A percentile compares a stretch with the other conserved stretches of the same genome.
Conservation (phyloP, 2,797 vertebrate species). For the Orientallactaga sibirica region DNA sequence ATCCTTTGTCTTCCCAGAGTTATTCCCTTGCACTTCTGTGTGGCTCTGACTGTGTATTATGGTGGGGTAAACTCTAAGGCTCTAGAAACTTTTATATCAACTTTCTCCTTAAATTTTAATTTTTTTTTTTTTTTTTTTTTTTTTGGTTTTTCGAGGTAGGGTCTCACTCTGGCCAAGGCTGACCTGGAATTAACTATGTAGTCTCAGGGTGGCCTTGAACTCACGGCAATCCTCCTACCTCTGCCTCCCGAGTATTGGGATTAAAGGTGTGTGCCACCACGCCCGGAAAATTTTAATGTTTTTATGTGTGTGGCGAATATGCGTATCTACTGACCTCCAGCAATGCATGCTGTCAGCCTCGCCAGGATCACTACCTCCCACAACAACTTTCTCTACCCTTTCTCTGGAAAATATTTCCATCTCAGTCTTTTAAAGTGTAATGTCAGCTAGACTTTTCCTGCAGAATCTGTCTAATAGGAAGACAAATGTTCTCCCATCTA, state of each 20-base stretch:
- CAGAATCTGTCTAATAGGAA: neutral
- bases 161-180: no score
- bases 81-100: neutral
- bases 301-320: no score
- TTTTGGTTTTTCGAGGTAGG: no score
- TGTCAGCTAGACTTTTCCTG: conserved; percentile 1
- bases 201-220: no score
- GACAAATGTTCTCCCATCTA: neutral
- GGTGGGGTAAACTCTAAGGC: neutral
- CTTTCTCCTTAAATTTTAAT: neutral
- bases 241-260: no score
- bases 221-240: no score
- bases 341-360: fast-evolving
- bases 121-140: no score
- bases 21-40: neutral
- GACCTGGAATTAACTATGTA: no score
- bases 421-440: neutral
- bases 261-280: no score
- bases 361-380: neutral
- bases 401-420: conserved; percentile 23
- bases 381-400: neutral
- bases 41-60: fast-evolving
- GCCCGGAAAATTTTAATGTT: neutral
- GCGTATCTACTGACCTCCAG: neutral
- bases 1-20: neutral